A percentile compares a stretch with the other conserved stretches of the same genome.
These are phyloP conservation scores for Kryphioiulus occultus DNA, from an alignment of 2,888 invertebrate genomes.

Conservation along the genomic window DNA sequence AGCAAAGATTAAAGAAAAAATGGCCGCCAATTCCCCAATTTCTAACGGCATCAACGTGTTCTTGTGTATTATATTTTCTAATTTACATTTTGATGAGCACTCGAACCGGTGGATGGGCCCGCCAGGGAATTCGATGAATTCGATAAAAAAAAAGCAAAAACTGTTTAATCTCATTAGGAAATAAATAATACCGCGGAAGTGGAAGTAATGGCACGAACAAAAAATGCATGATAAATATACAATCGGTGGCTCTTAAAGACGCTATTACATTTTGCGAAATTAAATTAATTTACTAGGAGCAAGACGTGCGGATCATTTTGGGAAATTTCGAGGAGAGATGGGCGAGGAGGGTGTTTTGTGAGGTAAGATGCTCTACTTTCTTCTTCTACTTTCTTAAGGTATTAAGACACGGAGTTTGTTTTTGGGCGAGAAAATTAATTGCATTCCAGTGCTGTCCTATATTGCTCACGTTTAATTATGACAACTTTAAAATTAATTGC, in stretches of 20 bases:
- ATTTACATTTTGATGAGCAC: conserved; percentile 27
- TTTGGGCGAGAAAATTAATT: neutral
- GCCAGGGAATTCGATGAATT: neutral
- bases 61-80: neutral
- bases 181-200: neutral
- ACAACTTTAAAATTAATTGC: no score
- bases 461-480: no score
- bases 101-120: neutral
- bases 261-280: conserved; percentile 44
- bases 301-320: conserved; percentile 92
- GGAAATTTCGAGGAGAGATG: conserved; percentile 96
- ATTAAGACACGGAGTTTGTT: neutral
- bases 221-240: conserved; percentile 19
- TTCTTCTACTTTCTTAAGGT: neutral
- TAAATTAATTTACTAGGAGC: conserved; percentile 67
- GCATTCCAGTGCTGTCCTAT: neutral
- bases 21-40: neutral
- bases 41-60: neutral
- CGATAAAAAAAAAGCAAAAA: neutral
- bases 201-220: neutral
- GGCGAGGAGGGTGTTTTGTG: conserved; percentile 72
- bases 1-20: neutral
- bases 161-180: conserved; percentile 27
- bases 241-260: conserved; percentile 27
- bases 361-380: conserved; percentile 57